Percentiles rank a stretch among this genome's conserved stretches.
Evolutionary conservation across 2,113 vertebrate species (phyloP).

Genomic region (Lepidothrix coronata): DNA sequence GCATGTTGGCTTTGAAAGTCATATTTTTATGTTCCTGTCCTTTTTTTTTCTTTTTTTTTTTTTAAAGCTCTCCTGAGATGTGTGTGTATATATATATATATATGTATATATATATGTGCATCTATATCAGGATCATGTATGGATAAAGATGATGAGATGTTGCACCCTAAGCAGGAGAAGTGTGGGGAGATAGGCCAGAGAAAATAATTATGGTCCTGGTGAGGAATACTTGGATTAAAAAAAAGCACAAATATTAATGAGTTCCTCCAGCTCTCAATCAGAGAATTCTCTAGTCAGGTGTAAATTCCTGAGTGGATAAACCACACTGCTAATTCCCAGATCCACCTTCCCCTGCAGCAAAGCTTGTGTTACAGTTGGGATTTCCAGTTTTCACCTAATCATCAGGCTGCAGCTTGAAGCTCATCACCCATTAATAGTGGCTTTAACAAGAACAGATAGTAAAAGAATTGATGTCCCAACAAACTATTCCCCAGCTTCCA

Average conservation of each 20-base stretch:
- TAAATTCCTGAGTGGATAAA: not conserved
- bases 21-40: not conserved
- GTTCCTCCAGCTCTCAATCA: not conserved
- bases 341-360: not conserved
- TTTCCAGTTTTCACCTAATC: not conserved
- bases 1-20: not conserved
- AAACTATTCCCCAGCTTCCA: not conserved
- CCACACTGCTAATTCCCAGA: not conserved
- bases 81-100: not conserved
- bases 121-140: rapidly evolving
- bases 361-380: rapidly evolving
- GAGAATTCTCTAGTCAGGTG: not conserved
- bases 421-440: not conserved
- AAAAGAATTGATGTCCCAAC: not conserved
- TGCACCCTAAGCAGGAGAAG: not conserved
- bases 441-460: not conserved
- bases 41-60: too few relatives aligned
- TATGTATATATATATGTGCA: too few relatives aligned
- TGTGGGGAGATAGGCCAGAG: not conserved
- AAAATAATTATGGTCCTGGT: not conserved
- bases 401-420: not conserved
- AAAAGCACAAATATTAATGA: not conserved
- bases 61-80: not conserved
- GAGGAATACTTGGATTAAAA: not conserved
- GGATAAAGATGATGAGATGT: not conserved